Base-by-base conservation (phyloP, 2,113 vertebrate species). In the Microtus montanus region DNA sequence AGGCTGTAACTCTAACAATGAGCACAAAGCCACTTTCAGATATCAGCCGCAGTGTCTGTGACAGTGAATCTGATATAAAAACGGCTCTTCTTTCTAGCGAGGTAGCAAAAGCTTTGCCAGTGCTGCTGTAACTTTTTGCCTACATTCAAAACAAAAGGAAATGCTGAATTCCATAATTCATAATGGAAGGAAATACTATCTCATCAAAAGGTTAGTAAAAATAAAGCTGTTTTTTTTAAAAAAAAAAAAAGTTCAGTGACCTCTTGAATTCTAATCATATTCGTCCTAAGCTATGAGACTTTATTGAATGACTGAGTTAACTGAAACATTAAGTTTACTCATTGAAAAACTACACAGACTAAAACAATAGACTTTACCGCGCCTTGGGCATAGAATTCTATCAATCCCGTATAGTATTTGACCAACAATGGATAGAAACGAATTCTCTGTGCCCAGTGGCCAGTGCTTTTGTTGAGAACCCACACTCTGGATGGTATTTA, bases 101-200 rank as follows among this genome's bases (percentile, higher is more conserved):
- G 44, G 61, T 85, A 92, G 80, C 86, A 82, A 68, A 96, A 61
- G 38, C 20, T 52, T 75, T 61, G 3, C n/a, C 54, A 44, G 79
- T 30, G 70, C n/a, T 17, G 13, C 74, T 61, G 41, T 58, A 74
- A 80, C 79, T 71, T 77, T 58, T 83, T 52, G 84, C 63, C 66
- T 82, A 52, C 49, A 15, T 63, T 94, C 64, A 85, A 89, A 93
- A 88, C 92, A 52, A 86, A 82, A 97, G 87, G 89, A 96, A 97
- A 89, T 89, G 70, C 71, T 89, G 68, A 52, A 92, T 93, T 93
- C 94, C 22, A 74, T 83, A 70, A 93, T 83, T 96, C 79, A 91
- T 92, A 94, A 96, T 94, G 63, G 54, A 82, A 96, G 93, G 93
- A 97, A 97, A 93, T 92, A 26, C 66, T 92, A n/a, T 82, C 95